Evolutionary conservation across 2,888 invertebrate genomes (phyloP), one percentile per base, ranked within the genome.

Genomic region (Zonitis immaculata): DNA sequence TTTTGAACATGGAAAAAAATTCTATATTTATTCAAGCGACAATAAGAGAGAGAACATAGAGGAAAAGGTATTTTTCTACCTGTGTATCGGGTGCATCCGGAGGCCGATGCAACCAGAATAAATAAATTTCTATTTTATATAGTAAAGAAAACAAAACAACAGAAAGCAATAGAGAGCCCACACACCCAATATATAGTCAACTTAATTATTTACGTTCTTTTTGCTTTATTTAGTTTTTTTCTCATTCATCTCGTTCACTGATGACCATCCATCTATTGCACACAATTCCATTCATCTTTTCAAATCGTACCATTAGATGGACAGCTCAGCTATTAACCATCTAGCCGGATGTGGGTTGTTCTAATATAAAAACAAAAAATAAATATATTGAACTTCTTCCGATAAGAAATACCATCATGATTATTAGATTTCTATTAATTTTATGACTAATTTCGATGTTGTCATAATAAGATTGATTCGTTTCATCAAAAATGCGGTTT

Each of bases 241-340:
- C 27, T 35, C n/a, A n/a, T n/a, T 35, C 16, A 14, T 35, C 16
- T 35, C 16, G 6, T 6, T 16, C 35, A 35, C 16, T 35, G 7
- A n/a, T n/a, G n/a, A 7, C 14, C 35, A 16, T 35, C 6, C 7
- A 35, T 35, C 16, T 16, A 35, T 3, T 8, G 35, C 5, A 22
- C 16, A 35, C 47, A 43, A 54, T 57, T 57, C n/a, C 60, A 60
- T 60, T 60, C 62, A 57, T 60, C 62, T 59, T 56, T 57, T 54
- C 60, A 51, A n/a, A 57, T 57, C 58, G 54, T 58, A 58, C 59
- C 60, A 60, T 62, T 62, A 61, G 57, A 52, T 51, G 51, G 51
- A 54, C 54, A 32, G 51, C 51, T 53, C 53, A 48, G 54, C 53
- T 59, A 61, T 59, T 61, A 58, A 59, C 54, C 52, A 54, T 49